Base-by-base conservation (phyloP, 2,797 vertebrate genomes). In the Acanthiza pusilla region DNA sequence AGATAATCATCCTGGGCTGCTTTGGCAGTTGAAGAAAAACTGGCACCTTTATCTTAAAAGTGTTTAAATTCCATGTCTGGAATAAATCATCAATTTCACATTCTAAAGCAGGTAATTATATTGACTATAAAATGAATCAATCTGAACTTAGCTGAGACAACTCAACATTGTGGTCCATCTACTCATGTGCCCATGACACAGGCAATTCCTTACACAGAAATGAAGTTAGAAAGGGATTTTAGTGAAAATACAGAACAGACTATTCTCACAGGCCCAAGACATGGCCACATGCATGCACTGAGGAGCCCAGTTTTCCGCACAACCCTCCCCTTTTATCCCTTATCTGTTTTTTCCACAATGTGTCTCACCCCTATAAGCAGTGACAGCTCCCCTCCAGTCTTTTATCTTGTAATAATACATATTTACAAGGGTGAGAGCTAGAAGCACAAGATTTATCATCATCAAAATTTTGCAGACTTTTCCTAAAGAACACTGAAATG, bases 331-430 rank as follows among this genome's bases (percentile, higher is more conserved):
- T 55, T 85, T 83, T 68, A 22, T 67, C 4, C 4, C 2, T 32
- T 63, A 15, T 16, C n/a, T 72, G 3, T 12, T 67, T 63, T 3
- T 15, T 75, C 12, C 42, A 53, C 6, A 20, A 22, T 6, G 19
- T 21, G 4, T 66, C 17, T 34, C 34, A 6, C 0, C 4, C 15
- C 10, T 2, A 6, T 8, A 85, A 50, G 6, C 3, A 57, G 34
- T 14, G 10, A 47, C 7, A 1, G 4, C 11, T 48, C 9, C 1
- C 4, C 2, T 11, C 3, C 5, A 55, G 26, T 25, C 11, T 78
- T 82, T 53, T 57, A 21, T 51, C 42, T n/a, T 47, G 7, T 18
- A 63, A 68, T 10, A 7, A 47, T 11, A 36, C 2, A 2, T 40
- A 58, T 63, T 51, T 60, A 16, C 27, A 53, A 71, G 16, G 3